These are phyloP conservation scores for Rhineura floridana DNA, from an alignment of 2,113 vertebrate genomes.

Conservation along the genomic window DNA sequence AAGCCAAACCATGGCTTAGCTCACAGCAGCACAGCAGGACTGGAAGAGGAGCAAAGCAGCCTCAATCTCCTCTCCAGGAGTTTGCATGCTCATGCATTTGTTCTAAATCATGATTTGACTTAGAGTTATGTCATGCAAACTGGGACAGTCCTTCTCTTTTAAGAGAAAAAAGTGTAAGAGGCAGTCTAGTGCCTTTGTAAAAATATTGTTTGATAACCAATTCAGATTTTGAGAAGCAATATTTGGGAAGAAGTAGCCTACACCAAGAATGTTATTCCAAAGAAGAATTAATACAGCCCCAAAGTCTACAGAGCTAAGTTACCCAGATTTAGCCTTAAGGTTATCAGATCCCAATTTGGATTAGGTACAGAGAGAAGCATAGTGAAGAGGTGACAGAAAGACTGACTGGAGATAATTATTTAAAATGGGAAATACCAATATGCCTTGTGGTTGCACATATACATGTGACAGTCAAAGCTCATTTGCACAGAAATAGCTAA, in stretches of 20 bases:
- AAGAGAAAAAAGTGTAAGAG: not conserved
- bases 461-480: not conserved
- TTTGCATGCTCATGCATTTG: too few relatives aligned
- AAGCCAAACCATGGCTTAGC: too few relatives aligned
- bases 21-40: too few relatives aligned
- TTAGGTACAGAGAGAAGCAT: too few relatives aligned
- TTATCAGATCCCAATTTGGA: too few relatives aligned
- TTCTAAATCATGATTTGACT: too few relatives aligned
- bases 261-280: not conserved
- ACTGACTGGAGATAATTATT: not conserved
- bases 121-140: too few relatives aligned
- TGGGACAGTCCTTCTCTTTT: not conserved
- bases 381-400: not conserved
- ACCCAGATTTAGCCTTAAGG: not conserved
- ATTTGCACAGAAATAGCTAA: not conserved
- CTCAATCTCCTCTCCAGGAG: too few relatives aligned
- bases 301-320: not conserved
- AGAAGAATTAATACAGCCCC: not conserved
- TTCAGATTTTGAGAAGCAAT: not conserved
- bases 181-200: not conserved
- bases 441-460: not conserved
- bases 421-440: too few relatives aligned
- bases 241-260: not conserved
- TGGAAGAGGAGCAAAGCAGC: too few relatives aligned
- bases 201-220: not conserved